Percentiles rank a stretch among this genome's conserved stretches.
phyloP scores from a whole-genome alignment of 2,888 invertebrate genomes.

The Volucella bombylans region DNA sequence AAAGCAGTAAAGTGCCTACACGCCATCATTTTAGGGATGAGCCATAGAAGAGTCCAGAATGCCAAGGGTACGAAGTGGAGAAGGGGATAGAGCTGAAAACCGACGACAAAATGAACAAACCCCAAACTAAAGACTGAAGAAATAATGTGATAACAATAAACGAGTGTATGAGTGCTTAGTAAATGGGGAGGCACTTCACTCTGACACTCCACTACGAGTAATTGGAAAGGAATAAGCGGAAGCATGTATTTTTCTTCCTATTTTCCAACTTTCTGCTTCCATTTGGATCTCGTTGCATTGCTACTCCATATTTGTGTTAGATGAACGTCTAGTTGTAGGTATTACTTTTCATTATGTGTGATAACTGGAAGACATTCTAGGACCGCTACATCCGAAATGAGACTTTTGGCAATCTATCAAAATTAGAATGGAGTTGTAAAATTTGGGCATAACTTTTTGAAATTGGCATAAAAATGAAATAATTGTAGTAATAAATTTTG shows the following conservation, averaged over 20 bases:
- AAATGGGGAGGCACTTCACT: slow-evolving; percentile 14
- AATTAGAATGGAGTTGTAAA: slow-evolving; percentile 38
- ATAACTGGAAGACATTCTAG: slow-evolving; percentile 38
- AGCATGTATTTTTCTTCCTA: slow-evolving; percentile 21
- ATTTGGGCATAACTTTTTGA: slow-evolving; percentile 49
- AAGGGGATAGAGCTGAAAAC: slow-evolving; percentile 12
- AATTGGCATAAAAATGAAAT: slow-evolving; percentile 59
- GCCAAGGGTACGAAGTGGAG: slow-evolving; percentile 9
- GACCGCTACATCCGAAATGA: neutral
- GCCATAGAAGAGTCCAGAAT: slow-evolving; percentile 42
- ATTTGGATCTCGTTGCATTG: slow-evolving; percentile 33
- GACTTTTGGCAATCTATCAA: slow-evolving; percentile 6
- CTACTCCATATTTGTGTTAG: slow-evolving; percentile 56
- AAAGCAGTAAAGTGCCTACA: slow-evolving; percentile 69
- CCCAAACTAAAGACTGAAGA: slow-evolving; percentile 29
- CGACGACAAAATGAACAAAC: slow-evolving; percentile 57
- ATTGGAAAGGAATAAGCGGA: neutral
- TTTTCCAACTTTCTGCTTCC: slow-evolving; percentile 45
- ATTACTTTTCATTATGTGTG: slow-evolving; percentile 56
- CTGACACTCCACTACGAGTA: slow-evolving; percentile 30
- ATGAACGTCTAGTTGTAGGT: slow-evolving; percentile 43
- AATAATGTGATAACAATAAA: slow-evolving; percentile 72
- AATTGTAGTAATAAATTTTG: slow-evolving; percentile 22
- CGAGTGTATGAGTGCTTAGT: slow-evolving; percentile 34
- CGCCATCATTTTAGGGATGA: slow-evolving; percentile 61